Conservation (phyloP, 2,113 vertebrate genomes). For the Lepus americanus region DNA sequence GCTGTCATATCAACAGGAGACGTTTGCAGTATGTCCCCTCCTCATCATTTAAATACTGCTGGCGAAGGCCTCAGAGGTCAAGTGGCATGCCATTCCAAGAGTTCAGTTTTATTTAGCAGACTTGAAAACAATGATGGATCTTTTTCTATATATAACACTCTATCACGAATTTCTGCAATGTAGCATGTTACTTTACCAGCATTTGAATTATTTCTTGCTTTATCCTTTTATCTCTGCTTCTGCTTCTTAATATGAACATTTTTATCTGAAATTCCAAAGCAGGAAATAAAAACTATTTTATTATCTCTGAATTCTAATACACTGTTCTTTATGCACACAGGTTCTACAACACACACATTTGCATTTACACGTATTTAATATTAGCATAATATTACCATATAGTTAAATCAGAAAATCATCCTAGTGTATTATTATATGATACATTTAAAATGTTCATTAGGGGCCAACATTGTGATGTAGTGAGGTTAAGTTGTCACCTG, state of each 20-base stretch:
- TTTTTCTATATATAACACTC: conserved; percentile 89
- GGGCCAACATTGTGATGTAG: too few species aligned
- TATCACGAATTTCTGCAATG: conserved; percentile 71
- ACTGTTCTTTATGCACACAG: background rate
- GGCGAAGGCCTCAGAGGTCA: conserved; percentile 82
- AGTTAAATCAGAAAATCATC: background rate
- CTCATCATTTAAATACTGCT: conserved; percentile 84
- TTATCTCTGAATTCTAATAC: conserved; percentile 56
- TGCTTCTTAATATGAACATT: conserved; percentile 54
- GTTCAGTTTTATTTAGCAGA: conserved; percentile 87
- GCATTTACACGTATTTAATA: background rate
- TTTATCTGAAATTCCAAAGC: conserved; percentile 72
- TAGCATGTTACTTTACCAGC: conserved; percentile 55
- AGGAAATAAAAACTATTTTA: conserved; percentile 2
- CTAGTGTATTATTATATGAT: background rate
- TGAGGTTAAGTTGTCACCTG: too few species aligned
- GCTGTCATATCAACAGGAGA: conserved; percentile 80
- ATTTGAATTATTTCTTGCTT: conserved; percentile 72
- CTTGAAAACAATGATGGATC: conserved; percentile 89
- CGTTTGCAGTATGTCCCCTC: conserved; percentile 71
- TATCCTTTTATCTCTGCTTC: conserved; percentile 80
- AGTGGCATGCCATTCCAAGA: conserved; percentile 87
- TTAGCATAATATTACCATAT: background rate
- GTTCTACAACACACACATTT: background rate
- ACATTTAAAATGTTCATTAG: background rate